Percentiles rank a stretch among this genome's conserved stretches.
These are phyloP conservation scores for Lichenostomus cassidix DNA, from an alignment of 2,113 vertebrate species.

Conservation along the genomic window DNA sequence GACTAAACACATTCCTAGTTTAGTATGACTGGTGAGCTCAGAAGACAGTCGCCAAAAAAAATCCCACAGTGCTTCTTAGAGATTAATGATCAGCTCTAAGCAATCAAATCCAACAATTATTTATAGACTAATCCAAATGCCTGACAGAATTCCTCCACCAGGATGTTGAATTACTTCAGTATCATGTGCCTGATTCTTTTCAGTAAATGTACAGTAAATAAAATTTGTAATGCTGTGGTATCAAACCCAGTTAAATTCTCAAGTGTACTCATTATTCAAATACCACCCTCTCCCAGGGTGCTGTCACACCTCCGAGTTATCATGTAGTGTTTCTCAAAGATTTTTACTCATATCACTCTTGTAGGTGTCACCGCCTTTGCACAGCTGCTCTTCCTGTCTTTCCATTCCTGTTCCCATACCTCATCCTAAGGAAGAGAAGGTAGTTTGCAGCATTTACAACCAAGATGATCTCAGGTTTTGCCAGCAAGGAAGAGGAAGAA, in stretches of 20 bases:
- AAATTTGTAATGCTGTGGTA: not conserved
- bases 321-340: not conserved
- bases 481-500: not conserved
- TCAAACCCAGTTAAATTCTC: not conserved
- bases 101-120: not conserved
- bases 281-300: not conserved
- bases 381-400: not conserved
- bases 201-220: not conserved
- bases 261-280: not conserved
- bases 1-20: not conserved
- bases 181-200: not conserved
- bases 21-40: not conserved
- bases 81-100: not conserved
- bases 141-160: not conserved
- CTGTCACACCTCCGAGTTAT: accelerated
- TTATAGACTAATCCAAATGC: not conserved
- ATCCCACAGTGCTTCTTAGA: not conserved
- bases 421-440: not conserved
- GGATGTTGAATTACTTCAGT: not conserved
- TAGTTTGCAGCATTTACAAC: not conserved
- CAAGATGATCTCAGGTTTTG: not conserved
- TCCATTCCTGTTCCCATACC: not conserved
- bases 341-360: not conserved
- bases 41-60: not conserved
- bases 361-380: not conserved